Conservation (phyloP, 37 sponge, comb jelly and placozoan species). For the Petrosia ficiformis region DNA sequence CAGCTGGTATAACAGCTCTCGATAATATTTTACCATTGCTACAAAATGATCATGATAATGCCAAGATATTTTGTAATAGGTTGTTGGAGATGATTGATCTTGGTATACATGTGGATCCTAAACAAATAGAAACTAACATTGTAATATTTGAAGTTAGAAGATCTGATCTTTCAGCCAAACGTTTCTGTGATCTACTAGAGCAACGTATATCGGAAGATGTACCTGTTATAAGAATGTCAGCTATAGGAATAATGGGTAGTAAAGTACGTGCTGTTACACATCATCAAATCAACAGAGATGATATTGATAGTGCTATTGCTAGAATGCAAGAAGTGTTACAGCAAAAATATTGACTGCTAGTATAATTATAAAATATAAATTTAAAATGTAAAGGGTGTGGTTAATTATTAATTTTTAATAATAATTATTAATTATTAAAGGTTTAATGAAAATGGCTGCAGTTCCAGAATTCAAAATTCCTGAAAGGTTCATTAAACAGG, state of each 20-base stretch:
- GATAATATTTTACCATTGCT: conserved; percentile 36
- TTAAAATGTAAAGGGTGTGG: neutral
- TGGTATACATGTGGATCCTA: conserved; percentile 46
- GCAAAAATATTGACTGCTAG: neutral
- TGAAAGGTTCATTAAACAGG: conserved; percentile 35
- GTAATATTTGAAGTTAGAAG: conserved; percentile 35
- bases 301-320: conserved; percentile 19
- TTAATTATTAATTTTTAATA: neutral
- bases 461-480: conserved; percentile 28
- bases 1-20: conserved; percentile 66
- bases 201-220: neutral
- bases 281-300: conserved; percentile 45
- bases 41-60: conserved; percentile 64
- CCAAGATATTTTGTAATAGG: conserved; percentile 40
- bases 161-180: conserved; percentile 12
- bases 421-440: neutral
- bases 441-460: neutral
- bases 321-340: conserved; percentile 25
- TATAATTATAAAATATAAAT: neutral
- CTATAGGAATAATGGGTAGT: neutral
- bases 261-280: conserved; percentile 36
- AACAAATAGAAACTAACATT: conserved; percentile 61
- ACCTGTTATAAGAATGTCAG: conserved; percentile 22
- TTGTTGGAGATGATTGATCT: conserved; percentile 32
- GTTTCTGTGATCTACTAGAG: conserved; percentile 29